These are phyloP conservation scores for Cabera pusaria DNA, from an alignment of 2,888 invertebrate species.

Conservation along the genomic window DNA sequence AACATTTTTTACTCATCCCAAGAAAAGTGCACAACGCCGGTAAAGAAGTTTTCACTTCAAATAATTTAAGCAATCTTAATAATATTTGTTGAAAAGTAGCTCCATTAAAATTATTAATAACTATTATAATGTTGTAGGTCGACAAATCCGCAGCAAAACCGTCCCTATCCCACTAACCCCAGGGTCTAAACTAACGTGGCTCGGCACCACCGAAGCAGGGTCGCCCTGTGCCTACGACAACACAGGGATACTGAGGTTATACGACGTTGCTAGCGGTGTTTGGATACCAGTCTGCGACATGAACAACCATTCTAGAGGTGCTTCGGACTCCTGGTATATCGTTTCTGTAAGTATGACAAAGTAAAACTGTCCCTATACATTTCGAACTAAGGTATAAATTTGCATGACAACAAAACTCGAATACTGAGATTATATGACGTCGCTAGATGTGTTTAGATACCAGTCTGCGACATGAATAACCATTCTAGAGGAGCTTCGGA, in stretches of 20 bases:
- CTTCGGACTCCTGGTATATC: slow-evolving; percentile 71
- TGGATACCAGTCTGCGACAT: slow-evolving; percentile 94
- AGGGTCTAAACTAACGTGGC: slow-evolving; percentile 87
- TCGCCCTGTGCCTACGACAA: slow-evolving; percentile 91
- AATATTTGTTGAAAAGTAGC: too few species aligned
- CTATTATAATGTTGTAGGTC: slow-evolving; percentile 53
- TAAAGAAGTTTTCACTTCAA: too few species aligned
- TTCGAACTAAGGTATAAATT: too few species aligned
- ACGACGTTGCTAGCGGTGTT: slow-evolving; percentile 85
- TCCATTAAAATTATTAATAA: too few species aligned
- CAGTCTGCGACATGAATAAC: slow-evolving; percentile 88
- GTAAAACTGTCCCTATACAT: too few species aligned
- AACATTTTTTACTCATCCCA: too few species aligned
- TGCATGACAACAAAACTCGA: slow-evolving; percentile 92
- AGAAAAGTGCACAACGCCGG: too few species aligned
- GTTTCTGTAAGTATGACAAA: slow-evolving; percentile 77
- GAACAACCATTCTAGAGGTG: slow-evolving; percentile 80
- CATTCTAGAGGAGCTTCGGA: slow-evolving; percentile 79
- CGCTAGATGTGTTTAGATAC: slow-evolving; percentile 90
- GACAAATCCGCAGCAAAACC: slow-evolving; percentile 69
- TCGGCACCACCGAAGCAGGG: slow-evolving; percentile 92
- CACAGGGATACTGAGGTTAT: slow-evolving; percentile 88
- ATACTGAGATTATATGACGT: slow-evolving; percentile 88
- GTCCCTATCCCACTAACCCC: slow-evolving; percentile 87
- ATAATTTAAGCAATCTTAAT: too few species aligned